Percentiles rank a stretch among this genome's conserved stretches.
Evolutionary conservation across 2,113 vertebrate species (phyloP).

Genomic region (Regulus satrapa): DNA sequence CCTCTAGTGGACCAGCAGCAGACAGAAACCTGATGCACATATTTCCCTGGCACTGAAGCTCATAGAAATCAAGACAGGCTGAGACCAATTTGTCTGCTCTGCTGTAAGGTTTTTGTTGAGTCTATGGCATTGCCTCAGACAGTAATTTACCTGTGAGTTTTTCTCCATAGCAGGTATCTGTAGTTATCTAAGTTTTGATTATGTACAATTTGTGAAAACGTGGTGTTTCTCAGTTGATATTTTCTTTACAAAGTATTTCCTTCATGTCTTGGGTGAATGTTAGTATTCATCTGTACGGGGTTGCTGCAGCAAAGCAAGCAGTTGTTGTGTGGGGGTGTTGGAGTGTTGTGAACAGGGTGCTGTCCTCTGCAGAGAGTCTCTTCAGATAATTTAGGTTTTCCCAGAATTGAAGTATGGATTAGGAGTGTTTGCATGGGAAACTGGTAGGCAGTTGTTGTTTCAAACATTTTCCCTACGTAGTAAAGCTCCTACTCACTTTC

Average conservation of each 20-base stretch:
- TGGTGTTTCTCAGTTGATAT: neutral
- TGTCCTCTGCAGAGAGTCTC: neutral
- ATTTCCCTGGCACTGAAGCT: neutral
- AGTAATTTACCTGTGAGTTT: neutral
- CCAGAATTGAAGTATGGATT: neutral
- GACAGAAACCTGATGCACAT: neutral
- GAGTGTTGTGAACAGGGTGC: neutral
- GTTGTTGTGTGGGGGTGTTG: neutral
- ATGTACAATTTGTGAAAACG: neutral
- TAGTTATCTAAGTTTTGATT: neutral
- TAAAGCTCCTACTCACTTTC: neutral
- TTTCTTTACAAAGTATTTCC: neutral
- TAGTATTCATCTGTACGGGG: neutral
- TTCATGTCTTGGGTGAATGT: neutral
- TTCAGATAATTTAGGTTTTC: neutral
- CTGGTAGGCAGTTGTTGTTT: neutral
- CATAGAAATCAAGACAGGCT: neutral
- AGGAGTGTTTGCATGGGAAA: neutral
- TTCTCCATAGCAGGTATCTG: neutral
- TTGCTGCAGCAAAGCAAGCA: neutral
- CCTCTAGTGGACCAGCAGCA: conserved; percentile 11
- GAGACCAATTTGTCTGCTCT: neutral
- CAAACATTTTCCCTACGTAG: neutral
- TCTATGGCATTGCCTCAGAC: neutral
- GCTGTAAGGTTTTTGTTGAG: neutral